Conservation (phyloP, 2,888 invertebrate species). For the Halocaridina rubra region DNA sequence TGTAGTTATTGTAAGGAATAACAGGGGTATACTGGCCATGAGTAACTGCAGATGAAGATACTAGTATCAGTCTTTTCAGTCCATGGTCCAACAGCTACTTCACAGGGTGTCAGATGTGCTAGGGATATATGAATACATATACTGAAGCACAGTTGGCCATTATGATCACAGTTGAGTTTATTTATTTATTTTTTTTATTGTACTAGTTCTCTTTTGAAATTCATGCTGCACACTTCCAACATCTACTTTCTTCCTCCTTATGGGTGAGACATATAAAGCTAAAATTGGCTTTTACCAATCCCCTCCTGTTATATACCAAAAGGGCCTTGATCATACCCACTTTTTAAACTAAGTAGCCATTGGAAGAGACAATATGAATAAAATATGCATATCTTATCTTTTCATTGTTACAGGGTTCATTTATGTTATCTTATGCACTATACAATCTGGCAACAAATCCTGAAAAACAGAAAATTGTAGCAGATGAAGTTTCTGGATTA, state of each 20-base stretch:
- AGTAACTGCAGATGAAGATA: no score
- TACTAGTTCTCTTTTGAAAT: background rate
- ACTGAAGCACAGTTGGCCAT: no score
- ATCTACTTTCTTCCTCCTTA: no score
- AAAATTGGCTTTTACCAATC: background rate
- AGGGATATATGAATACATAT: no score
- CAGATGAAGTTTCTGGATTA: slow-evolving; percentile 74
- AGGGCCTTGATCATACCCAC: no score
- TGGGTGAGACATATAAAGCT: background rate
- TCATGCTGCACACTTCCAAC: no score
- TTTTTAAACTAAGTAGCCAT: background rate
- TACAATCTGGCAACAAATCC: slow-evolving; percentile 83
- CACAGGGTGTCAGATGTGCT: no score
- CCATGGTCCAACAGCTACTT: no score
- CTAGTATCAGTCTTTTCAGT: no score
- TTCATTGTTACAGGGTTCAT: slow-evolving; percentile 73
- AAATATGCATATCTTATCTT: background rate
- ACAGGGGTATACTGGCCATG: no score
- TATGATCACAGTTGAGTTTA: background rate
- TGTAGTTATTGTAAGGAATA: no score
- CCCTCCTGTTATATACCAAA: background rate
- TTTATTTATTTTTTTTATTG: no score
- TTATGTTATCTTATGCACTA: slow-evolving; percentile 80
- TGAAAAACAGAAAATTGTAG: slow-evolving; percentile 76
- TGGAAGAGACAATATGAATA: background rate